A percentile compares a stretch with the other conserved stretches of the same genome.
phyloP scores from a whole-genome alignment of 2,888 invertebrate species.

The Ditylenchus weischeri region DNA sequence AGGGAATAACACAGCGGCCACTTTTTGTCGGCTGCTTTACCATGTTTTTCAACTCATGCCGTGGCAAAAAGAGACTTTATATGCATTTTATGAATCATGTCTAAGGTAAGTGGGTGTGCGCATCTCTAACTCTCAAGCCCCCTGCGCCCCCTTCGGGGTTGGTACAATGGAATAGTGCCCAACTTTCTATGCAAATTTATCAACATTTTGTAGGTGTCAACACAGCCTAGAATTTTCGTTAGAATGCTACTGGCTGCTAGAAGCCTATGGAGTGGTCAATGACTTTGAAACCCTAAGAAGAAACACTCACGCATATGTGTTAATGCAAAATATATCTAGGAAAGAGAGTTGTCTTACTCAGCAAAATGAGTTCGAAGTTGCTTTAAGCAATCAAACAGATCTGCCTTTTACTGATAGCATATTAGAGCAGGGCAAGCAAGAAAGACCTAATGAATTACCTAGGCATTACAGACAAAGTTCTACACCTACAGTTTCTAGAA shows the following conservation, averaged over 20 bases:
- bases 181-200: no score
- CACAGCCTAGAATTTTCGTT: conserved; percentile 91
- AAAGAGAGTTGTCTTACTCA: not conserved
- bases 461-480: not conserved
- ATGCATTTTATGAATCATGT: no score
- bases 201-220: conserved; percentile 73
- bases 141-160: no score
- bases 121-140: no score
- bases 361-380: not conserved
- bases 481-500: not conserved
- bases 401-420: not conserved
- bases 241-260: conserved; percentile 90
- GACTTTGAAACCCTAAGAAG: not conserved
- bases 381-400: not conserved
- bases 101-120: no score
- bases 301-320: conserved; percentile 6
- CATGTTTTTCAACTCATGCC: no score
- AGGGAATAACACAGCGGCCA: no score
- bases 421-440: not conserved
- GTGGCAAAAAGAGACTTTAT: no score
- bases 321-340: conserved; percentile 1
- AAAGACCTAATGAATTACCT: not conserved
- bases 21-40: no score
- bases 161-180: no score
- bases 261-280: conserved; percentile 80